Evolutionary conservation across 2,113 vertebrate species (phyloP).

Genomic region (Gymnorhina tibicen): DNA sequence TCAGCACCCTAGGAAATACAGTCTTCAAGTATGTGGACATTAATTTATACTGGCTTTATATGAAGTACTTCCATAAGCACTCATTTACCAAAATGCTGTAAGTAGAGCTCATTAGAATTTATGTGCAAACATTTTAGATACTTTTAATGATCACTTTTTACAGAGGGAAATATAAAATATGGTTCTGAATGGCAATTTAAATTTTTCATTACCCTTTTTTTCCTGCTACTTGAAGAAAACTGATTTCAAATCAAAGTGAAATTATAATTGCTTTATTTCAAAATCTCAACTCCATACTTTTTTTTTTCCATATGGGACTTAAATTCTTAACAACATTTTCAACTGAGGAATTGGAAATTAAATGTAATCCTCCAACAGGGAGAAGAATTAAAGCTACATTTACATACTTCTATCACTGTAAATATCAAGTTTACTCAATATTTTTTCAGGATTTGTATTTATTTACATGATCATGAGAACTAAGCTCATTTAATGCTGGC

Average conservation of each 20-base stretch:
- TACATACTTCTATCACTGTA: background rate
- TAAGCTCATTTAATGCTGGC: background rate
- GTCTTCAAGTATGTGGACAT: background rate
- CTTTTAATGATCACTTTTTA: background rate
- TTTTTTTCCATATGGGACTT: background rate
- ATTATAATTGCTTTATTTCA: background rate
- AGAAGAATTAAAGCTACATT: background rate
- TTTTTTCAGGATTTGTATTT: background rate
- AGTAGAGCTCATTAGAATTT: slow-evolving; percentile 13
- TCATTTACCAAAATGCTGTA: background rate
- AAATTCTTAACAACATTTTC: background rate
- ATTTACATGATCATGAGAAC: background rate
- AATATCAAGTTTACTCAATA: background rate
- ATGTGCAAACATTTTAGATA: background rate
- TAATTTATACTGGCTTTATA: background rate
- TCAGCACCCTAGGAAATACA: background rate
- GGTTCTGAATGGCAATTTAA: background rate
- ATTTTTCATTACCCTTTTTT: background rate
- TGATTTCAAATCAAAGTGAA: background rate
- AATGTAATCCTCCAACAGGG: background rate
- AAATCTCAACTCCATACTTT: background rate
- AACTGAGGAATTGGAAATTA: background rate
- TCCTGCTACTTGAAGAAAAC: background rate
- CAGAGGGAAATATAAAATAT: background rate
- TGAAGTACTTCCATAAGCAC: background rate